A percentile compares a stretch with the other conserved stretches of the same genome.
These are phyloP conservation scores for Synchiropus splendidus DNA, from an alignment of 2,113 vertebrate genomes.

Conservation along the genomic window DNA sequence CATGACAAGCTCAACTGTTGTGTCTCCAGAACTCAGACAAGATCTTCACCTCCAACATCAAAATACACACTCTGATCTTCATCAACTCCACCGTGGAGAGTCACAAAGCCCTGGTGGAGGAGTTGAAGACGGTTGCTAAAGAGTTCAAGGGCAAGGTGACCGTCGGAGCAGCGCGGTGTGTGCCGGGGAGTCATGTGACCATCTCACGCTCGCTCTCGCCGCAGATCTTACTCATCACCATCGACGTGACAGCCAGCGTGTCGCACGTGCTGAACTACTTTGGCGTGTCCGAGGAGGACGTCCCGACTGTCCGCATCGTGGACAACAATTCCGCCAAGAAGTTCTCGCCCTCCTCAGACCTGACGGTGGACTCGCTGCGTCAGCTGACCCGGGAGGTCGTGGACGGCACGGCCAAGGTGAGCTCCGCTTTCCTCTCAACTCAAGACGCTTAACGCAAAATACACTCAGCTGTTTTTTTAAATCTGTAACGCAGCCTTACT, in stretches of 20 bases:
- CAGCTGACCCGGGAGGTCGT: constrained; percentile 68
- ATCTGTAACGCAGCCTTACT: constrained; percentile 64
- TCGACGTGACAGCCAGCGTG: constrained; percentile 59
- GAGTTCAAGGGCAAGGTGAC: constrained; percentile 74
- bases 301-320: constrained; percentile 72
- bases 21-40: constrained; percentile 63
- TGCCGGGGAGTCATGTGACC: not conserved
- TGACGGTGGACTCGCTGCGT: constrained; percentile 41
- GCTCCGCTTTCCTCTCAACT: too few relatives aligned
- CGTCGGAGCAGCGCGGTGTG: not conserved
- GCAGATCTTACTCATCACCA: constrained; percentile 75
- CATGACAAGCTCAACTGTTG: not conserved
- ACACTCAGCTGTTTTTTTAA: too few relatives aligned
- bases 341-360: constrained; percentile 39
- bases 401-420: constrained; percentile 71
- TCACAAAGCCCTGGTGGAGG: constrained; percentile 53
- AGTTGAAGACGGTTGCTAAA: constrained; percentile 52
- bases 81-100: constrained; percentile 67
- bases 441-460: too few relatives aligned
- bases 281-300: constrained; percentile 53
- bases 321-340: constrained; percentile 73
- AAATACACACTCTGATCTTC: constrained; percentile 80
- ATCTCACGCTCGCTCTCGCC: not conserved
- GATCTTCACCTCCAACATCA: constrained; percentile 76
- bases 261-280: constrained; percentile 75